Evolutionary conservation across 2,888 invertebrate genomes (phyloP), one percentile per base, ranked within the genome.

Genomic region (Nomada hirtipes): DNA sequence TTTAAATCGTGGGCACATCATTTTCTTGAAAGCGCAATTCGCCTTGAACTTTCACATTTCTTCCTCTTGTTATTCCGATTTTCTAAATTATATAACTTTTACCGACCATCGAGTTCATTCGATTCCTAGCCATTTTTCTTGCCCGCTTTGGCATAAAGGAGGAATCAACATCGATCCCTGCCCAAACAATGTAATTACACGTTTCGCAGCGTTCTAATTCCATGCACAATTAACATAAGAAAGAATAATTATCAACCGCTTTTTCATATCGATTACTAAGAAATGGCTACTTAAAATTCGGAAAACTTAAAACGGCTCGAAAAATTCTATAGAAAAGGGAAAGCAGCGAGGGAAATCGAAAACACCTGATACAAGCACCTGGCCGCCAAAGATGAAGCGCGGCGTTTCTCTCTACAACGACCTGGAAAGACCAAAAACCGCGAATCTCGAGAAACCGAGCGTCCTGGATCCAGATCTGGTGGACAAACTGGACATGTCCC

Each of bases 401-500:
- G 80, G 75, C 42, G 63, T 74, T 26, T 42, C 68, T 0, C 53
- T 79, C 18, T 83, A 86, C 50, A 73, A 73, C 11, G 79, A 86
- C 1, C 65, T 23, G 15, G 90, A 91, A 10, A 90, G 95, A 15
- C 95, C 96, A 0, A 91, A 94, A 67, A 96, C 96, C 0, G 95
- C 95, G 2, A 95, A 95, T 18, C 91, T 96, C 73, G 95, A 95
- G 59, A 94, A 94, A 61, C 95, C 96, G 0, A 93, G 94, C 55
- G 92, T 96, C 4, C 91, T 96, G 71, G 94, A 96, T 88, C 94
- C 95, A 1, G 91, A 94, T 57, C 92, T 95, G 42, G 92, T 95
- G 52, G 94, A 94, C 20, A 95, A 95, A 87, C 93, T 96, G 50
- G 96, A 95, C 89, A 95, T 96, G 95, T 95, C 95, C 0, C 90